Base-by-base conservation (phyloP, 2,113 vertebrate genomes). In the Leiothrix lutea region DNA sequence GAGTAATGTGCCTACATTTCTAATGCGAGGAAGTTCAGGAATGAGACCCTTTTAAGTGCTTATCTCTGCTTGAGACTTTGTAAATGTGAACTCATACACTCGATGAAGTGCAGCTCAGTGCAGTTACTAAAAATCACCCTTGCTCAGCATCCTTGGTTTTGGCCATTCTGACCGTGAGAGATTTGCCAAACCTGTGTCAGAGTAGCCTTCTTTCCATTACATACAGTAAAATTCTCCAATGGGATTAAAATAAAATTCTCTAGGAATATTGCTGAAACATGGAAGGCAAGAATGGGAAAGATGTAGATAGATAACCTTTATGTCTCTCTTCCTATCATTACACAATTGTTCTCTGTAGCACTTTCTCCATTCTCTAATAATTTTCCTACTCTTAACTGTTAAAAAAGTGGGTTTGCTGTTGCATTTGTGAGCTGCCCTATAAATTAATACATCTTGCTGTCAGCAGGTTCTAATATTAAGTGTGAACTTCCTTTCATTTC, bases 381-480 rank as follows among this genome's bases (percentile, higher is more conserved):
- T 67, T 88, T 89, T 62, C 61, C 31, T 65, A 72, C 31, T 36
- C 20, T 21, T 57, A 12, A 5, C 1, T 50, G 19, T 81, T 85
- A 24, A 86, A 65, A 89, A 91, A 86, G 31, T 10, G 6, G 3
- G 16, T 61, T 92, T 91, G 8, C 48, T 61, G 8, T 75, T 85
- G 57, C 50, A 40, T 66, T 72, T 92, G 28, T 86, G 72, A 72
- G 31, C n/a, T 94, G 8, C 24, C 16, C 44, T 81, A 57, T 84
- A 64, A 61, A 28, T 92, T 78, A 54, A 94, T 71, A 40, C 1
- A 31, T 71, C 61, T 89, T 1, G 0, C 35, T 90, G 45, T 73
- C 78, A 91, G 33, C 66, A 61, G 38, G 21, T 91, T 95, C 81
- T 89, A 71, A 69, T 75, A 85, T 65, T 87, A 94, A 91, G 36